phyloP scores from a whole-genome alignment of 64 coral and sea anemone genomes.

The Anthopleura sola region DNA sequence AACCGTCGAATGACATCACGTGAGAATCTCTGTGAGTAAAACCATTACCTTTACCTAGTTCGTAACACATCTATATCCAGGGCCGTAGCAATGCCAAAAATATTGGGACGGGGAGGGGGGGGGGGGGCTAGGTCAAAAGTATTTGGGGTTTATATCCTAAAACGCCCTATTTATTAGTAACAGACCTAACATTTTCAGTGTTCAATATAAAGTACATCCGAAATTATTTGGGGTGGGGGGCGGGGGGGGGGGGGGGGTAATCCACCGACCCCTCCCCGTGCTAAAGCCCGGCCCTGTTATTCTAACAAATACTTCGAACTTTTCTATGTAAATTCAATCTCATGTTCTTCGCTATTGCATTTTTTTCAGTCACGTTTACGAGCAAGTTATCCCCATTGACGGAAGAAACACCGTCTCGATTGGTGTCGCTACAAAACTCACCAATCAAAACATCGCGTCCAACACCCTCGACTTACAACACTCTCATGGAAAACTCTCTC shows the following conservation, averaged over 20 bases:
- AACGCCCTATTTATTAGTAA: too few relatives aligned
- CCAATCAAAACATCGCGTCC: slow-evolving; percentile 63
- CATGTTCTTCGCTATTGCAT: not conserved
- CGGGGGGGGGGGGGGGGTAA: too few relatives aligned
- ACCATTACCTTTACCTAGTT: not conserved
- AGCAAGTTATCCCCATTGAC: slow-evolving; percentile 82
- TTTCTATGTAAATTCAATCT: too few relatives aligned
- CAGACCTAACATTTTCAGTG: too few relatives aligned
- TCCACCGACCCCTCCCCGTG: too few relatives aligned
- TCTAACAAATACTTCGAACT: not conserved
- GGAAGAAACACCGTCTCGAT: slow-evolving; percentile 77
- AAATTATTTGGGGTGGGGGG: too few relatives aligned
- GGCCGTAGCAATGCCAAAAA: too few relatives aligned
- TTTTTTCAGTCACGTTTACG: slow-evolving; percentile 40
- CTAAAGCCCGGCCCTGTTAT: too few relatives aligned
- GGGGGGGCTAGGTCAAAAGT: too few relatives aligned
- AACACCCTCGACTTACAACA: slow-evolving; percentile 26
- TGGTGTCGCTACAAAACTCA: slow-evolving; percentile 87
- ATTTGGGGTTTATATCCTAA: too few relatives aligned
- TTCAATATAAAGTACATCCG: too few relatives aligned
- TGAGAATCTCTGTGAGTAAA: slow-evolving; percentile 55
- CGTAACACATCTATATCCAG: not conserved
- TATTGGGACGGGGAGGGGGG: too few relatives aligned
- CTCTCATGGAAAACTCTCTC: not conserved
- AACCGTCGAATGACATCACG: slow-evolving; percentile 59